Percentiles rank a stretch among this genome's conserved stretches.
Conservation (phyloP, 2,797 vertebrate genomes). For the Pseudochaenichthys georgianus region DNA sequence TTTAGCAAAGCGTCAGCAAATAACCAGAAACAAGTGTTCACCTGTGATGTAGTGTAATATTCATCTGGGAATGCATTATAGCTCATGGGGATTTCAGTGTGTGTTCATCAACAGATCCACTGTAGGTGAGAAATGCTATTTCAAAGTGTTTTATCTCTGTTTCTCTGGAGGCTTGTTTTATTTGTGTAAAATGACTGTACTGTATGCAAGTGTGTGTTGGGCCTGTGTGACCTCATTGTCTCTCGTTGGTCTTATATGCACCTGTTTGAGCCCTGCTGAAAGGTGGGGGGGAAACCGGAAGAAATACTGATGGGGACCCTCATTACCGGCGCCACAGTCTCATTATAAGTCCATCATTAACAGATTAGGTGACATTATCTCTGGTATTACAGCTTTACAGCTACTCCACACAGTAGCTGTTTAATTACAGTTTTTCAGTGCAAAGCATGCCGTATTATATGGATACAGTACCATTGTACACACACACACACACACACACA, state of each 20-base stretch:
- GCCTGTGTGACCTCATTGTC: background rate
- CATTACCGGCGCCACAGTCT: background rate
- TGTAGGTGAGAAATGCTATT: constrained; percentile 48
- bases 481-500: background rate
- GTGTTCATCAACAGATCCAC: constrained; percentile 47
- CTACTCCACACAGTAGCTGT: constrained; percentile 18
- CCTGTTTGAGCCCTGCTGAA: constrained; percentile 4
- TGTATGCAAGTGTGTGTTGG: constrained; percentile 13
- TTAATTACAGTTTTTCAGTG: constrained; percentile 17
- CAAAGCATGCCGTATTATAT: background rate
- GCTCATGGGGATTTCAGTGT: constrained; percentile 47
- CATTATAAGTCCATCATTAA: constrained; percentile 26
- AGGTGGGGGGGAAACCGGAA: background rate
- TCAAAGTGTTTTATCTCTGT: constrained; percentile 30
- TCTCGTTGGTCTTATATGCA: constrained; percentile 18
- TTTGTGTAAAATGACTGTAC: constrained; percentile 36
- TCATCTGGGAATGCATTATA: constrained; percentile 43
- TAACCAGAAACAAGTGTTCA: constrained; percentile 31
- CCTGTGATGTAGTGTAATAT: constrained; percentile 30
- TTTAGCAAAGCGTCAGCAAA: constrained; percentile 24
- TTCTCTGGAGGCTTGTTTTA: constrained; percentile 39
- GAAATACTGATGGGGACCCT: background rate
- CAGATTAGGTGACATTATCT: constrained; percentile 34
- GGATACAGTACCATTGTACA: background rate
- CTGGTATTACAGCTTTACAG: constrained; percentile 4